Conservation (phyloP, 2,113 vertebrate genomes). For the Paedocypris sp. region DNA sequence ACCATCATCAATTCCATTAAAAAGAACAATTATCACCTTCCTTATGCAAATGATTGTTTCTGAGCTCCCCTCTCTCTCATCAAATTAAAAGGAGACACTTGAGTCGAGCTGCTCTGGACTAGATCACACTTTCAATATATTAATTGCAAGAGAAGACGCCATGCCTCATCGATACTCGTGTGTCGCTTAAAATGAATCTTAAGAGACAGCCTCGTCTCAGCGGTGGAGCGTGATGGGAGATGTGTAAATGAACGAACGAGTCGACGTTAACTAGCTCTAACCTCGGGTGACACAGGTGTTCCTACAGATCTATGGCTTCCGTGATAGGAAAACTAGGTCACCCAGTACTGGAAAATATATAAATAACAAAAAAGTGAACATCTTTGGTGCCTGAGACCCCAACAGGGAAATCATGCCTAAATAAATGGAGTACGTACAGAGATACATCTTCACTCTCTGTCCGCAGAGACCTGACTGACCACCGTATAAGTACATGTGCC, state of each 20-base stretch:
- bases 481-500: constrained; percentile 16
- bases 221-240: not conserved
- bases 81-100: constrained; percentile 30
- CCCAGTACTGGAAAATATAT: constrained; percentile 24
- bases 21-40: constrained; percentile 37
- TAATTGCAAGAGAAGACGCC: constrained; percentile 7
- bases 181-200: not conserved
- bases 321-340: constrained; percentile 21
- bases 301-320: not conserved
- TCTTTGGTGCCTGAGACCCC: constrained; percentile 48
- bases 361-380: constrained; percentile 55
- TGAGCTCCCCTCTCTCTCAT: constrained; percentile 8
- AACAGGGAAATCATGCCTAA: constrained; percentile 69
- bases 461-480: constrained; percentile 43
- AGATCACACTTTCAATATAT: constrained; percentile 20
- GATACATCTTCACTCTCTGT: constrained; percentile 51
- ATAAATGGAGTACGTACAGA: constrained; percentile 64
- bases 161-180: not conserved
- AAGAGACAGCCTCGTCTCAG: not conserved
- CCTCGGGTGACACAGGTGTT: constrained; percentile 17
- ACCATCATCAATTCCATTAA: constrained; percentile 37
- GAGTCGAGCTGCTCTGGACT: constrained; percentile 3
- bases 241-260: not conserved
- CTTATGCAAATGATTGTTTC: constrained; percentile 26
- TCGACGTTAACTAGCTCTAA: not conserved